Evolutionary conservation across 2,888 invertebrate species (phyloP), one percentile per base, ranked within the genome.

Genomic region (Coremacera marginata): DNA sequence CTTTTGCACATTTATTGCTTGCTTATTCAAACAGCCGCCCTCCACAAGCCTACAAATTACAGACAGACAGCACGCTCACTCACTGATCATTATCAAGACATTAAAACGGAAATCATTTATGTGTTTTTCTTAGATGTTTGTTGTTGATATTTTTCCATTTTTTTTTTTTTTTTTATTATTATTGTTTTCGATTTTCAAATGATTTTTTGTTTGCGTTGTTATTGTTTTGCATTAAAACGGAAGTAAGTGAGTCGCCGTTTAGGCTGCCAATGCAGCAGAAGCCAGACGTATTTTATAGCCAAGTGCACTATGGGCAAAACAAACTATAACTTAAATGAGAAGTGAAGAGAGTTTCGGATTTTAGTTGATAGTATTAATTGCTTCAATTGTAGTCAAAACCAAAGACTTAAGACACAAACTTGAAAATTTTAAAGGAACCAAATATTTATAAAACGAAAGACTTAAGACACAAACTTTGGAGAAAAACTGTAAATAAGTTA

Each of bases 231-330:
- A 62, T 73, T 72, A 82, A 82, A 82, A 82, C 83, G 83, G 83
- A 83, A 83, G 83, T 83, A 83, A 82, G 79, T 80, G 79, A 80
- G 81, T 81, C 83, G 83, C 82, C 83, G 81, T 81, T 81, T 80
- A 82, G 83, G 83, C 83, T 83, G 77, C 79, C 80, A 79, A n/a
- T 37, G 76, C 78, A 78, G 78, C 75, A 79, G 77, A 80, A 78
- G 78, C 76, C 76, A 80, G 81, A 81, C 80, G 79, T 75, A 76
- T 62, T 79, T 67, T 76, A 57, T 51, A 27, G 49, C 16, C n/a
- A 19, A 9, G 31, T 3, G 25, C 51, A 51, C 68, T 5, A 51
- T 51, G 68, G 68, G 25, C 51, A 14, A 27, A 51, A 68, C n/a
- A 5, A 16, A 34, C 34, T 8, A 37, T n/a, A 44, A 14, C 2